phyloP scores from a whole-genome alignment of 2,113 vertebrate genomes.

The Varanus salvator region DNA sequence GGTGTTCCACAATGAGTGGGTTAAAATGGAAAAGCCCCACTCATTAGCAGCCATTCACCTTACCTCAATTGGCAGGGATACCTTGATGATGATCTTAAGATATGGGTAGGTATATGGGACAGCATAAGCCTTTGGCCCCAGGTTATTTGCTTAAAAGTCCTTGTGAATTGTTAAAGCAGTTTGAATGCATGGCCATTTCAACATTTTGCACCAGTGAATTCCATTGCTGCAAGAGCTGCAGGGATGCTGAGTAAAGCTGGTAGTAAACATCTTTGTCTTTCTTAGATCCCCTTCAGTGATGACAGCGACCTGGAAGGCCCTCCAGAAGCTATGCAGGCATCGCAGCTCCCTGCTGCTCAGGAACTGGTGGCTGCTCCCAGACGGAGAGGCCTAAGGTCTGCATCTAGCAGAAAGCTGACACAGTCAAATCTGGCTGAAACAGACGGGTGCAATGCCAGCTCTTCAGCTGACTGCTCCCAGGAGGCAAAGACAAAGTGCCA shows the following conservation, averaged over 20 bases:
- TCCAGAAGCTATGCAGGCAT: not conserved
- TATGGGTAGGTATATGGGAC: too few relatives aligned
- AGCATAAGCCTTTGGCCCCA: too few relatives aligned
- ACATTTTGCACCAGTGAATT: not conserved
- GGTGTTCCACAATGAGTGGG: too few relatives aligned
- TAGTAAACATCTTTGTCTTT: not conserved
- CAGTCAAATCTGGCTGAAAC: constrained; percentile 28
- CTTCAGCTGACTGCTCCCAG: constrained; percentile 38
- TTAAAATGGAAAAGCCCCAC: too few relatives aligned
- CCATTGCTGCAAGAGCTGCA: not conserved
- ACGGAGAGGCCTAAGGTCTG: accelerated
- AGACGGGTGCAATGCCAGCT: constrained; percentile 45
- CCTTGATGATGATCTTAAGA: too few relatives aligned
- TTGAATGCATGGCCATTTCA: not conserved
- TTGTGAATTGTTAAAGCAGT: too few relatives aligned
- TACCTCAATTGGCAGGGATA: too few relatives aligned
- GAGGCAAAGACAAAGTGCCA: constrained; percentile 55
- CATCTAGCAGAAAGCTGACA: accelerated
- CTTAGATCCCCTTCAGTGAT: constrained; percentile 88
- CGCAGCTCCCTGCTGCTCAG: not conserved
- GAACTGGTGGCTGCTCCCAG: not conserved
- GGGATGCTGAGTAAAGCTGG: not conserved
- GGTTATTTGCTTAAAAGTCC: too few relatives aligned
- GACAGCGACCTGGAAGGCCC: constrained; percentile 86
- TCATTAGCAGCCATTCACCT: too few relatives aligned